Evolutionary conservation across 92 coral and sea anemone species (phyloP).

Genomic region (Paragorgia papillata): DNA sequence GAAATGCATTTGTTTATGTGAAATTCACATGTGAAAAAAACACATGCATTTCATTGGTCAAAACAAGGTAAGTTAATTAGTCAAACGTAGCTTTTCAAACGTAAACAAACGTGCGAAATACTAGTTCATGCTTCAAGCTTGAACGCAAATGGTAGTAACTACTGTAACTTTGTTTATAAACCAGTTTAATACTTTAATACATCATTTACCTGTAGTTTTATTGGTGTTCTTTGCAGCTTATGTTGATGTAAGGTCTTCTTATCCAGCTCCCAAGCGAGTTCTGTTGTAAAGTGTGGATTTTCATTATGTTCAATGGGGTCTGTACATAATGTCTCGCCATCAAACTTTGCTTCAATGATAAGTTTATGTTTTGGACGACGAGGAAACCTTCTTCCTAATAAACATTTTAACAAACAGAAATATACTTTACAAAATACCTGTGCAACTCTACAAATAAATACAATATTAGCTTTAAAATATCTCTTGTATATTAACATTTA

Average conservation of each 20-base stretch:
- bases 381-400: constrained; percentile 84
- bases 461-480: too few relatives aligned
- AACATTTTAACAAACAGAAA: background rate
- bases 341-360: constrained; percentile 91
- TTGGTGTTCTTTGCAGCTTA: constrained; percentile 92
- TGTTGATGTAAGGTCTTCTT: constrained; percentile 90
- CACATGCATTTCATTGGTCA: too few relatives aligned
- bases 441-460: background rate
- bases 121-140: too few relatives aligned
- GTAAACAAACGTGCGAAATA: too few relatives aligned
- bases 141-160: too few relatives aligned
- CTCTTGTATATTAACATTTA: too few relatives aligned
- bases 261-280: constrained; percentile 96
- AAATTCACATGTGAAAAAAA: too few relatives aligned
- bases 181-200: too few relatives aligned
- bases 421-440: background rate
- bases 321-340: constrained; percentile 92
- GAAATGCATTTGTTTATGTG: too few relatives aligned
- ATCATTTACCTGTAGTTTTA: constrained; percentile 98
- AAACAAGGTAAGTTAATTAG: too few relatives aligned
- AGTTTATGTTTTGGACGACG: constrained; percentile 86
- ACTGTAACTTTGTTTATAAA: too few relatives aligned
- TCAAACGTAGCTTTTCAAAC: too few relatives aligned
- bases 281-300: constrained; percentile 87
- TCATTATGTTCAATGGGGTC: constrained; percentile 95